Evolutionary conservation across 2,797 vertebrate genomes (phyloP).

Genomic region (Nyctibius grandis): DNA sequence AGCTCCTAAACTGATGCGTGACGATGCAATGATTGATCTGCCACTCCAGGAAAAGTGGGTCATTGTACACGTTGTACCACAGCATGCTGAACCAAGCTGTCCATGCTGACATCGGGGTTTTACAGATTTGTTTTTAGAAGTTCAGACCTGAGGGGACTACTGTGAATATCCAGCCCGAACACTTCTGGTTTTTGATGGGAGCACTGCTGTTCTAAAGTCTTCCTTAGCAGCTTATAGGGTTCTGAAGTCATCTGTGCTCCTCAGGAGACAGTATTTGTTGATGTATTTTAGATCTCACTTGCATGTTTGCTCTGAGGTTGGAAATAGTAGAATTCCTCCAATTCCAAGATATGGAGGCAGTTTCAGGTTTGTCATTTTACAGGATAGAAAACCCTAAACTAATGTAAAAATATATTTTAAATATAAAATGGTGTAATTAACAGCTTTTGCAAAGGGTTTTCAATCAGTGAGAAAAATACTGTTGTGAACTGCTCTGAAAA

Average conservation of each 20-base stretch:
- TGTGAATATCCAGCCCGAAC: neutral
- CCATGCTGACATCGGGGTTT: neutral
- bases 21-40: slow-evolving; percentile 66
- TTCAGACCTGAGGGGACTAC: slow-evolving; percentile 4
- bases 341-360: neutral
- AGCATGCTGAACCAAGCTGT: neutral
- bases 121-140: slow-evolving; percentile 24
- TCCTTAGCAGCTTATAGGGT: neutral
- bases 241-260: neutral
- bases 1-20: slow-evolving; percentile 58
- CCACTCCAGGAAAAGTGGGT: slow-evolving; percentile 51
- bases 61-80: slow-evolving; percentile 16
- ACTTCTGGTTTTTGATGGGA: neutral
- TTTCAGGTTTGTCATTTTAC: neutral
- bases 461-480: neutral
- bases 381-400: neutral
- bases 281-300: neutral
- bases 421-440: neutral
- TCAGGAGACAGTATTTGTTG: neutral
- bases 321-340: neutral
- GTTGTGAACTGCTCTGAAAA: neutral
- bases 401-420: neutral
- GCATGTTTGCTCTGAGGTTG: neutral
- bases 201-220: neutral
- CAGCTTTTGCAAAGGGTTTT: neutral